Base-by-base conservation (phyloP, 2,113 vertebrate species). In the Psophia crepitans region DNA sequence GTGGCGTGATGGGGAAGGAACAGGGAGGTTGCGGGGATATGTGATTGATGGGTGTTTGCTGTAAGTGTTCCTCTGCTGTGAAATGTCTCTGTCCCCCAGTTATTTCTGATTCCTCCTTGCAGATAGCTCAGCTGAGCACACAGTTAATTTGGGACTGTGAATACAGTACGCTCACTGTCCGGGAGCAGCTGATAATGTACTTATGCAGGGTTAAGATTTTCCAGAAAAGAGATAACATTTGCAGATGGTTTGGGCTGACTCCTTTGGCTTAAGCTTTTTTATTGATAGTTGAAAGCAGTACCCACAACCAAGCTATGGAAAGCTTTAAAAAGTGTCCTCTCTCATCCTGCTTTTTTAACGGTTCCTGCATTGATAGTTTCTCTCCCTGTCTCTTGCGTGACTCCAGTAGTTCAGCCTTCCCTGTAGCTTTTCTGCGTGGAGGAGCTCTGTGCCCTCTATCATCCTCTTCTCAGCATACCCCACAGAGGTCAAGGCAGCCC, bases 151-250 rank as follows among this genome's bases (percentile, higher is more conserved):
- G 87, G 91, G 49, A 39, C 65, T 87, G 44, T 68, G 84, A 69
- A 37, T 6, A 53, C 22, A 65, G 83, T 28, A 2, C 1, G 2
- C 46, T 90, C 1, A 0, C 43, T 63, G 57, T 22, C 58, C 70
- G 49, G 71, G 64, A 87, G 71, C 95, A 96, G 90, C 93, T 94
- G 97, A 97, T 94, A 93, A 94, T 95, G 44, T 84, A 75, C 60
- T 97, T 88, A 90, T 21, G 61, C 65, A 68, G 84, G 82, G 93
- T 70, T 91, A 87, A 96, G 82, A 84, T 95, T 96, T 97, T 96
- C 95, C 94, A 97, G 79, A 93, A 78, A 84, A 95, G 76, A 96
- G 93, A 90, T 93, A 96, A 92, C 81, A 93, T 97, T 93, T 93
- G 87, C 96, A 96, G 94, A 93, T 96, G 95, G 89, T 39, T 94